Evolutionary conservation across 2,113 vertebrate genomes (phyloP), one percentile per base, ranked within the genome.

Genomic region (Solea senegalensis): DNA sequence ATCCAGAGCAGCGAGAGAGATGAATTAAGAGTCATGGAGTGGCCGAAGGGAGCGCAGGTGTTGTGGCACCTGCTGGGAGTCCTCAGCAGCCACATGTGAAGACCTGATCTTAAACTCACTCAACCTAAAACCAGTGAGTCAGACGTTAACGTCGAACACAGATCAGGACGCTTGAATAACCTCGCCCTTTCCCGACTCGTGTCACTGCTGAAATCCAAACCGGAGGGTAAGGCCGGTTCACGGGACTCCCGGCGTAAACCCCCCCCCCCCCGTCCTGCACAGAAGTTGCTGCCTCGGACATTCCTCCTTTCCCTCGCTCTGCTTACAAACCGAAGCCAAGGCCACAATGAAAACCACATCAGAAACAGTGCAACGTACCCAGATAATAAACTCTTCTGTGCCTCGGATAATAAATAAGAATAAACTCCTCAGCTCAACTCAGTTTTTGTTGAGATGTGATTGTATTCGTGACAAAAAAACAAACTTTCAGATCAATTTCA

Each of bases 361-460:
- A 87, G 87, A 90, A 91, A 90, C 78, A 72, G 58, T 76, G 69
- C 60, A 78, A 61, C 74, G 65, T 77, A 79, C 76, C 70, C 70
- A 81, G 82, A 91, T 82, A 88, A 88, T 82, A 84, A 90, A 81
- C 76, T 73, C 65, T 60, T 60, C 52, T 3, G 12, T 52, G 59
- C 48, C 39, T 39, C 14, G 12, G 75, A 83, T 66, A 89, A 88
- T 77, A 77, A 85, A 86, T 66, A 46, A 83, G 79, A 76, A 87
- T 81, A 83, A 77, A n/a, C 77, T 59, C 48, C 43, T 65, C 58
- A 34, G n/a, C 28, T 34, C 28, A 46, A 11, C 45, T 46, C 16
- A 48, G 64, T 74, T 69, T 49, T 54, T 70, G 27, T 61, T 12
- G 28, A 48, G 4, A 48, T 48, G 45, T 48, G 14, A 48, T 48